Evolutionary conservation across 2,888 invertebrate genomes (phyloP).

Genomic region (Vanessa cardui): DNA sequence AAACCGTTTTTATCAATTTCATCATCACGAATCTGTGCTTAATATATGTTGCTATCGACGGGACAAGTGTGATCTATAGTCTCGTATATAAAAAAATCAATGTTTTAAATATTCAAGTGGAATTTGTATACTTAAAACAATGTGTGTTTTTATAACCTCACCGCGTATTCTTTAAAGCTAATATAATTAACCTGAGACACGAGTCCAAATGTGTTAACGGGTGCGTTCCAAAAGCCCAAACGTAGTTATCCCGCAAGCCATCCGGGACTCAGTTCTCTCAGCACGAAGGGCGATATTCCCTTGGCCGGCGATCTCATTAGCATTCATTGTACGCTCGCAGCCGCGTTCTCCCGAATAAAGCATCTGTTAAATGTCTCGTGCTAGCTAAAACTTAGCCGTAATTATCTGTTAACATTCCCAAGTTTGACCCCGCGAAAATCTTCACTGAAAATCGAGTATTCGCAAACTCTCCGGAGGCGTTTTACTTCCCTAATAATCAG

Average conservation of each 20-base stretch:
- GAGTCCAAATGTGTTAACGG: slow-evolving; percentile 81
- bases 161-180: slow-evolving; percentile 64
- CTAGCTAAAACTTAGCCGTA: slow-evolving; percentile 80
- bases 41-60: too few species aligned
- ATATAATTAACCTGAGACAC: slow-evolving; percentile 81
- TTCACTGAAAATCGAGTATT: slow-evolving; percentile 65
- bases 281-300: slow-evolving; percentile 60
- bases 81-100: too few species aligned
- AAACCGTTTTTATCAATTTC: too few species aligned
- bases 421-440: slow-evolving; percentile 81
- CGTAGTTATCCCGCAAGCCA: slow-evolving; percentile 47
- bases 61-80: too few species aligned
- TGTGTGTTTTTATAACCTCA: slow-evolving; percentile 25
- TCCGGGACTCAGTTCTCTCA: slow-evolving; percentile 54
- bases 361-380: slow-evolving; percentile 83
- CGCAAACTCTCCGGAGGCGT: slow-evolving; percentile 74
- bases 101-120: too few species aligned
- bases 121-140: not conserved
- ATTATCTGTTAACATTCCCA: slow-evolving; percentile 83
- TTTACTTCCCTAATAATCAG: slow-evolving; percentile 80
- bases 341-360: slow-evolving; percentile 78
- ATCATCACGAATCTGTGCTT: too few species aligned
- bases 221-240: slow-evolving; percentile 64
- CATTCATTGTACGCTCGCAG: slow-evolving; percentile 80
- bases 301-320: slow-evolving; percentile 67